Base-by-base conservation (phyloP, 2,113 vertebrate genomes). In the Dromiciops gliroides region DNA sequence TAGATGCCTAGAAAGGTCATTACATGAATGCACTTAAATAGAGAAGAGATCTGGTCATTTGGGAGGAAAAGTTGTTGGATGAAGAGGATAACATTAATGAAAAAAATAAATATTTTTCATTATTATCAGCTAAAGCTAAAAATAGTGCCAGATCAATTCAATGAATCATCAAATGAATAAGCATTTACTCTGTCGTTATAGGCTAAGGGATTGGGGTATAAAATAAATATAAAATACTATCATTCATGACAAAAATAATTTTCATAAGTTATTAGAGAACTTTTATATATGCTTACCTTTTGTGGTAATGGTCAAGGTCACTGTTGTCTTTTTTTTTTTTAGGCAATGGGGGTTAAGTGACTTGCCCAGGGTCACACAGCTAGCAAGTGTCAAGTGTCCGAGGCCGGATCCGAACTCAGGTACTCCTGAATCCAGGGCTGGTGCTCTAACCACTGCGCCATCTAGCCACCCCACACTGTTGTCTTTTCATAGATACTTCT, bases 11-110 rank as follows among this genome's bases (percentile, higher is more conserved):
- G 2, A 75, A 89, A 95, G 11, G 60, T 67, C n/a, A 94, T 2
- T 26, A 91, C 92, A 52, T 25, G 94, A 91, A 92, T 92, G 91
- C 94, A 89, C 60, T 94, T 0, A 53, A 67, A 89, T 28, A 93
- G 8, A 28, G 89, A 95, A 93, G 16, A 89, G 92, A 96, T 48
- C 3, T 90, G 51, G 93, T 6, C 37, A 95, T 95, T 51, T 90
- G 48, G 10, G 75, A 92, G 47, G 93, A n/a, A 3, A 94, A 90
- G 7, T 23, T 75, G 28, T 56, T 93, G 60, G n/a, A 11, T 28
- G 16, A 94, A 94, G 93, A 75, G 0, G 89, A 94, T 2, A 92
- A 95, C 90, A 53, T 16, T 1, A 8, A 3, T 11, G 75, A 91
- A 91, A 75, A 92, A 92, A 93, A 94, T 93, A 83, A 49, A 0